Conservation (phyloP, 2,797 vertebrate species). For the Enteromius radiatus region DNA sequence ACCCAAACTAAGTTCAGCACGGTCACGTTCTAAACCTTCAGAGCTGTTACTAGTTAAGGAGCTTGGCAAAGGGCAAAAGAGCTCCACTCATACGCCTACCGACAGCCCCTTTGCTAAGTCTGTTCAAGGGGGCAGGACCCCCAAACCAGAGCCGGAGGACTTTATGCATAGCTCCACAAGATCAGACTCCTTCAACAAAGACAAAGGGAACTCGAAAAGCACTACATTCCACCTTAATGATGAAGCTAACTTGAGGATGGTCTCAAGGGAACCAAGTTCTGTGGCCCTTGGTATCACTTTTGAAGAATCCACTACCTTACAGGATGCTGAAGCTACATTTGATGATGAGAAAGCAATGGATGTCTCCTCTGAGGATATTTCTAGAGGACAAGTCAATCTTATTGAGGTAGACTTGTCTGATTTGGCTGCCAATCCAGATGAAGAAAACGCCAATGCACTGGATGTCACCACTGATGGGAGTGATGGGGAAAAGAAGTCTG, state of each 20-base stretch:
- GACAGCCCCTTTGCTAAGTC: slow-evolving; percentile 78
- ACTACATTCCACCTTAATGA: slow-evolving; percentile 82
- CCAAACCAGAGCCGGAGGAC: slow-evolving; percentile 70
- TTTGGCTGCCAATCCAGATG: slow-evolving; percentile 82
- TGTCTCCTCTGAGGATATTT: slow-evolving; percentile 77
- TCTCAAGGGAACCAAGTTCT: slow-evolving; percentile 69
- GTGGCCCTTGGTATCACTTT: slow-evolving; percentile 67
- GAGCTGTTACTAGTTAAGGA: slow-evolving; percentile 90
- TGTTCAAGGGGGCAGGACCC: slow-evolving; percentile 78
- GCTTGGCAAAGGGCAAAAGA: slow-evolving; percentile 74
- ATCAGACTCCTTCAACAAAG: slow-evolving; percentile 65
- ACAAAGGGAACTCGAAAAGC: slow-evolving; percentile 74
- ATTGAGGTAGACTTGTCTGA: slow-evolving; percentile 94
- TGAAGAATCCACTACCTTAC: slow-evolving; percentile 71
- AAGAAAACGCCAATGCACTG: slow-evolving; percentile 66
- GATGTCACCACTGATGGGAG: slow-evolving; percentile 64
- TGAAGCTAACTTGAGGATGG: slow-evolving; percentile 83
- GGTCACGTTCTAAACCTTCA: slow-evolving; percentile 79
- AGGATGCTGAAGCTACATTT: slow-evolving; percentile 71
- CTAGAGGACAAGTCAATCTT: slow-evolving; percentile 83
- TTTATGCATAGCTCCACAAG: slow-evolving; percentile 23
- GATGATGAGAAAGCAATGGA: slow-evolving; percentile 77
- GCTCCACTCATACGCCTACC: slow-evolving; percentile 83
- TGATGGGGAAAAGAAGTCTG: slow-evolving; percentile 89
- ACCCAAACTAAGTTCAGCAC: slow-evolving; percentile 83